These are phyloP conservation scores for Buceros bicornis DNA, from an alignment of 2,797 vertebrate genomes.

Conservation along the genomic window DNA sequence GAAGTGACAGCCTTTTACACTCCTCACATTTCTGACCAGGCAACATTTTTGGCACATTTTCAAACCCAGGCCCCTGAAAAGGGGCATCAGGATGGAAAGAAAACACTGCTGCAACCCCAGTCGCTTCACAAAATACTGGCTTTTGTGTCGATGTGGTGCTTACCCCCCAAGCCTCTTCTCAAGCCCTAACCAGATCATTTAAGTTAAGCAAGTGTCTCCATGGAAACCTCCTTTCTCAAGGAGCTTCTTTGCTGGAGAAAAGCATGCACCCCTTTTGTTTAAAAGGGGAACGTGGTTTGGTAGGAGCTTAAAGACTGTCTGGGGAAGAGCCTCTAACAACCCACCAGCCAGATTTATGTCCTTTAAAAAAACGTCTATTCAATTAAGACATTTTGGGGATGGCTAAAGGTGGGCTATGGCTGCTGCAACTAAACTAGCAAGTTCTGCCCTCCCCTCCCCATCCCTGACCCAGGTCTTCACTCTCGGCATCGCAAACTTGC, in stretches of 20 bases:
- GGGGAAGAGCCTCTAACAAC: not conserved
- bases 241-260: not conserved
- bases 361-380: not conserved
- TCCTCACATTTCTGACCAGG: not conserved
- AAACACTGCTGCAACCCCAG: not conserved
- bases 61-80: not conserved
- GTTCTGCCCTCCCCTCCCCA: not conserved
- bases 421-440: not conserved
- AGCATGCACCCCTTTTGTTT: not conserved
- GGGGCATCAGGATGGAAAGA: not conserved
- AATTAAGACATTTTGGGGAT: not conserved
- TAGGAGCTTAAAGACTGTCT: not conserved
- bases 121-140: not conserved
- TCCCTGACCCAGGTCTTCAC: not conserved
- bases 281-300: not conserved
- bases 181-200: not conserved
- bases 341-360: not conserved
- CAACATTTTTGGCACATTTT: not conserved
- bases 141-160: not conserved
- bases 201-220: constrained; percentile 31
- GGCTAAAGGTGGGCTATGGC: not conserved
- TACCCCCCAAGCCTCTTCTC: not conserved
- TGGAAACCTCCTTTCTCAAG: constrained; percentile 52
- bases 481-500: not conserved
- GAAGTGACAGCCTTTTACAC: not conserved